phyloP scores from a whole-genome alignment of 2,113 vertebrate genomes.

The Synodontis membranacea region DNA sequence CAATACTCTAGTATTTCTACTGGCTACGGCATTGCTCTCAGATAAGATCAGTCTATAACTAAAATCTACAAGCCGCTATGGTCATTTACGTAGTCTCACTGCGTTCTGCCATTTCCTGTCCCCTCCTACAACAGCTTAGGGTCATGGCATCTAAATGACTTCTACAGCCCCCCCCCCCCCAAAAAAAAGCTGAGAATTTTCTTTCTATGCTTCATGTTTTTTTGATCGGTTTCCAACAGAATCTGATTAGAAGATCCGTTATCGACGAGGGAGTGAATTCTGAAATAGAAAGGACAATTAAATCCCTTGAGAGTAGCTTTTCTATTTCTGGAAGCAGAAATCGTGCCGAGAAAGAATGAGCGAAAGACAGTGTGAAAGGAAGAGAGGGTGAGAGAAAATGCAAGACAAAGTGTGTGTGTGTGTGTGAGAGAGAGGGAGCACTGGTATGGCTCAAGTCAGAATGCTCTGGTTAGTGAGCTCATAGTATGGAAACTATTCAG shows the following conservation, averaged over 20 bases:
- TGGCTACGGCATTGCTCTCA: neutral
- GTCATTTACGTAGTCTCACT: slow-evolving; percentile 33
- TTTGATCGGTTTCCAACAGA: neutral
- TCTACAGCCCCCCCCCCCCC: slow-evolving; percentile 3
- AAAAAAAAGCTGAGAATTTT: slow-evolving; percentile 29
- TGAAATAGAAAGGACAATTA: neutral
- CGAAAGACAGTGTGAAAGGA: neutral
- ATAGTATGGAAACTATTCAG: slow-evolving; percentile 73
- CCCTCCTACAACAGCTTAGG: slow-evolving; percentile 40
- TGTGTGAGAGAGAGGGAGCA: neutral
- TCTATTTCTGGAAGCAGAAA: slow-evolving; percentile 37
- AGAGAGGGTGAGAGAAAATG: neutral
- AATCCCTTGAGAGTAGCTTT: slow-evolving; percentile 20
- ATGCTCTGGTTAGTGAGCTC: slow-evolving; percentile 52
- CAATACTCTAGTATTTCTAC: neutral
- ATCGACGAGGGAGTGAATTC: neutral
- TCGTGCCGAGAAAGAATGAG: neutral
- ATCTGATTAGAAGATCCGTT: neutral
- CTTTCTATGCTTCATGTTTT: neutral
- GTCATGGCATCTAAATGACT: slow-evolving; percentile 44
- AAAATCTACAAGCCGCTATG: slow-evolving; percentile 4
- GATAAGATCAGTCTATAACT: slow-evolving; percentile 20
- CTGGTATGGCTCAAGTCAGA: slow-evolving; percentile 50
- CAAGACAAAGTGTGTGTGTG: no score
- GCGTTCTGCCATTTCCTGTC: slow-evolving; percentile 52